These are phyloP conservation scores for Pterobdella sp. DNA, from an alignment of 2,888 invertebrate genomes.

Conservation along the genomic window DNA sequence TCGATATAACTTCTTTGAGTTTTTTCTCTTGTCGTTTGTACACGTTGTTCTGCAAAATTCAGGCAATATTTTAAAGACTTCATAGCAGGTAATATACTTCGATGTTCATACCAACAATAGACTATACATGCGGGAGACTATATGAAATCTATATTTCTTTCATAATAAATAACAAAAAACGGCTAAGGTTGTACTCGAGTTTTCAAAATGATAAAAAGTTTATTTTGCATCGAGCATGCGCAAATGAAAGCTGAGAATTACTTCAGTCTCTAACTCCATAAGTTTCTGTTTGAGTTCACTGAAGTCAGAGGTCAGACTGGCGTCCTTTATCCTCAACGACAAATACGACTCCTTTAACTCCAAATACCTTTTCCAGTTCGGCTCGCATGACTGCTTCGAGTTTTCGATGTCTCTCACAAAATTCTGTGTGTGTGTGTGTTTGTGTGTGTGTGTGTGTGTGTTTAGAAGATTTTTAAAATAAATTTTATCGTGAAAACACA, in stretches of 20 bases:
- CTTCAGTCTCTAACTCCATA: conserved; percentile 89
- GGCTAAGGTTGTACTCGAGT: too few species aligned
- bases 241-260: conserved; percentile 36
- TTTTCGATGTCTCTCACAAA: conserved; percentile 22
- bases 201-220: too few species aligned
- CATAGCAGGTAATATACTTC: too few species aligned
- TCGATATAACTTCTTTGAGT: conserved; percentile 85
- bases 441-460: conserved; percentile 4
- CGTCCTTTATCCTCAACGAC: conserved; percentile 86
- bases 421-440: conserved; percentile 17
- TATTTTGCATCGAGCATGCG: background rate
- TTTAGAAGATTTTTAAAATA: background rate
- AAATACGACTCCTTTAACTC: conserved; percentile 87
- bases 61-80: too few species aligned
- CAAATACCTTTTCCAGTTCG: conserved; percentile 39
- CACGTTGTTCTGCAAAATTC: conserved; percentile 54
- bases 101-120: too few species aligned
- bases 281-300: conserved; percentile 88
- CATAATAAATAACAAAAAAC: too few species aligned
- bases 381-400: conserved; percentile 55
- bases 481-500: background rate
- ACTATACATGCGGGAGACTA: too few species aligned
- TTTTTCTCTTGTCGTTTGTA: conserved; percentile 59
- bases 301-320: conserved; percentile 83
- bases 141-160: too few species aligned